Evolutionary conservation across 53 echinoderm and acorn worm genomes (phyloP), one percentile per base, ranked within the genome.

Genomic region (Paracentrotus lividus): DNA sequence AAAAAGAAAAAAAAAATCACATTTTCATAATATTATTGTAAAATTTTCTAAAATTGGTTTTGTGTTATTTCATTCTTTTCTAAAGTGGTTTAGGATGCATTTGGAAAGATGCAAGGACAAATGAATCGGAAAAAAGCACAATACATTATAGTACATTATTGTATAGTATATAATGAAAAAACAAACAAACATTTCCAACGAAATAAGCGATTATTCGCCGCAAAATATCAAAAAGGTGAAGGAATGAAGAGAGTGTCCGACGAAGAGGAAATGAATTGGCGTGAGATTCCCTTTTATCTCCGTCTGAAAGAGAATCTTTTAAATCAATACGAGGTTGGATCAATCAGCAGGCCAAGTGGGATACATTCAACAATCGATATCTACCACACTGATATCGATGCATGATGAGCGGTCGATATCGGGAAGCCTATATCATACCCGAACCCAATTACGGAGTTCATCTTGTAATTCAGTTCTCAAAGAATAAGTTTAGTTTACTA

Each of bases 281-380:
- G 72, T 36, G 36, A 38, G 16, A 72, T 15, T 36, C 72, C 72
- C 10, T 72, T 40, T 72, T 21, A 72, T 40, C 38, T 18, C 9
- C 32, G 36, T 38, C 36, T 72, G 36, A 40, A 72, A 72, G 72
- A 72, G 18, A 72, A 72, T 40, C 72, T 72, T 72, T 31, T 36
- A 4, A 72, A 40, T 72, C 72, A 40, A 72, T 72, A 72, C 2
- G 72, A 40, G 36, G 40, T 72, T 0, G 72, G 72, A 72, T 72
- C 40, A 32, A 36, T 36, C 38, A 20, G 7, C 72, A 36, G 72
- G 72, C 36, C 40, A 38, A 72, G 72, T 72, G 72, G 72, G 72
- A 38, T 72, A 72, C 40, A 72, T 72, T 72, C 72, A 72, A 20
- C 72, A 72, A 72, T 72, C 72, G 72, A 72, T 72, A n/a, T 72